These are phyloP conservation scores for Labroides dimidiatus DNA, from an alignment of 2,797 vertebrate genomes.

Conservation along the genomic window DNA sequence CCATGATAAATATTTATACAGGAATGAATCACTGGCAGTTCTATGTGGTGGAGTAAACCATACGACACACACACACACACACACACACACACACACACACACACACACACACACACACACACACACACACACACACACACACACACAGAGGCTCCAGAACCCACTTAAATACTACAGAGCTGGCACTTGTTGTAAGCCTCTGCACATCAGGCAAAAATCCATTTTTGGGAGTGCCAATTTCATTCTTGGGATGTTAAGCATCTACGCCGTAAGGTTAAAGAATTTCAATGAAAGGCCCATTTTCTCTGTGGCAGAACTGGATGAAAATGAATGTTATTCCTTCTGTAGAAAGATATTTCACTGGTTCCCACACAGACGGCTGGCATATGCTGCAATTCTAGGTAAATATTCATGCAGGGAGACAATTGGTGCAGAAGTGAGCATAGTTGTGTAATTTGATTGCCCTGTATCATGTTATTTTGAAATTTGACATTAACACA, in stretches of 20 bases:
- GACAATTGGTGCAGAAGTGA: conserved; percentile 23
- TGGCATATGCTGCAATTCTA: conserved; percentile 41
- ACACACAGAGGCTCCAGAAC: conserved; percentile 52
- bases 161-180: conserved; percentile 74
- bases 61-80: conserved; percentile 20
- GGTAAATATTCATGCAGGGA: conserved; percentile 42
- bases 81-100: conserved; percentile 15
- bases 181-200: conserved; percentile 73
- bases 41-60: conserved; percentile 53
- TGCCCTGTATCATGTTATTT: conserved; percentile 33
- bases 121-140: conserved; percentile 7
- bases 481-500: conserved; percentile 37
- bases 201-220: conserved; percentile 77
- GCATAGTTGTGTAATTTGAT: conserved; percentile 32
- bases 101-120: conserved; percentile 19
- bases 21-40: conserved; percentile 65
- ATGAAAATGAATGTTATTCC: conserved; percentile 61
- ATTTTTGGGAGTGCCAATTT: conserved; percentile 75
- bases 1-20: conserved; percentile 72
- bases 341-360: conserved; percentile 62
- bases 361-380: conserved; percentile 50
- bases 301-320: conserved; percentile 50
- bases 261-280: conserved; percentile 76
- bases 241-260: conserved; percentile 76
- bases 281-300: conserved; percentile 62